Evolutionary conservation across 2,797 vertebrate genomes (phyloP).

Genomic region (Coranthus polyacanthus): DNA sequence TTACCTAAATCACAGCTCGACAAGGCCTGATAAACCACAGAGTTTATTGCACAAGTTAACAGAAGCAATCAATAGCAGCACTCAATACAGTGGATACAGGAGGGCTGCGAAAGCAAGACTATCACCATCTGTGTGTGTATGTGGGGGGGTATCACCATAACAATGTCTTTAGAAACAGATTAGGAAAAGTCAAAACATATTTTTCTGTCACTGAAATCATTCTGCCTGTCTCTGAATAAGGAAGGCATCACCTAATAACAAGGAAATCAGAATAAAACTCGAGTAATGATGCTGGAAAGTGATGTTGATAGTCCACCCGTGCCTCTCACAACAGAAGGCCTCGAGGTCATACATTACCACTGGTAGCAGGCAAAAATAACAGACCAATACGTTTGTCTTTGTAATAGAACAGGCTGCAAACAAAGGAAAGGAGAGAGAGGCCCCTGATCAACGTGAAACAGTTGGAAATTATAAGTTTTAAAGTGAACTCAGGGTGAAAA

Average conservation of each 20-base stretch:
- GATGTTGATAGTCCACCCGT: no score
- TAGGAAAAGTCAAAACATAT: no score
- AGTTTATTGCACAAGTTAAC: slow-evolving; percentile 70
- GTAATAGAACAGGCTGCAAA: no score
- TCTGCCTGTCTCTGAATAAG: not conserved
- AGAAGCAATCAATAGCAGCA: slow-evolving; percentile 65
- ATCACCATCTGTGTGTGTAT: slow-evolving; percentile 15
- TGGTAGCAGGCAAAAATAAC: no score
- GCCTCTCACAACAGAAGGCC: no score
- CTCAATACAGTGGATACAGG: slow-evolving; percentile 59
- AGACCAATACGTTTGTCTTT: no score
- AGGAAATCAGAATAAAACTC: not conserved
- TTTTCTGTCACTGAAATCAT: not conserved
- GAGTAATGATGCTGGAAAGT: no score
- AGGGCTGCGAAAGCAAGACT: slow-evolving; percentile 31
- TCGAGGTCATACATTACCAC: no score
- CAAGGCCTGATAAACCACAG: slow-evolving; percentile 61
- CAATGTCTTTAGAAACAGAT: not conserved
- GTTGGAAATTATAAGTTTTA: not conserved
- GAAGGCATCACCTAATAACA: not conserved
- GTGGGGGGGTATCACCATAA: not conserved
- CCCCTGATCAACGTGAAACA: no score
- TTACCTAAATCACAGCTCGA: slow-evolving; percentile 32
- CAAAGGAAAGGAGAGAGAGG: no score
- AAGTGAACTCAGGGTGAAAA: not conserved